phyloP scores from a whole-genome alignment of 2,797 vertebrate genomes.

The Notoglanidium macrostoma region DNA sequence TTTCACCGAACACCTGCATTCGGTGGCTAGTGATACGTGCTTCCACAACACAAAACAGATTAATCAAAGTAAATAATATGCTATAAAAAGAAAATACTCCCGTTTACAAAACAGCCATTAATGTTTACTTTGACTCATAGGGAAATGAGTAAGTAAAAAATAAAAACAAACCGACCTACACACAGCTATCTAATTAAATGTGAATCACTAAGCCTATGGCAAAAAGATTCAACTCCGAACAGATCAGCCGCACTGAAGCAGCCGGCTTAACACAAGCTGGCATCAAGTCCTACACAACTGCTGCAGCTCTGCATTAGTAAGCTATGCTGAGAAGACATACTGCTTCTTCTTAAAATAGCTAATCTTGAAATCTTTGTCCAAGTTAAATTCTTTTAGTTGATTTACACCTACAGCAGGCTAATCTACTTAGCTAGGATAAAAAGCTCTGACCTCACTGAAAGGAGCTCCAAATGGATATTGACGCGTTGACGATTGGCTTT shows the following conservation, averaged over 20 bases:
- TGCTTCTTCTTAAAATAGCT: not conserved
- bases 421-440: conserved; percentile 42
- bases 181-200: conserved; percentile 51
- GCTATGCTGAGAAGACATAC: not conserved
- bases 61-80: conserved; percentile 11
- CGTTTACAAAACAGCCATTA: conserved; percentile 9
- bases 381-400: conserved; percentile 13
- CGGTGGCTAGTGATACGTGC: not conserved
- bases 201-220: conserved; percentile 47
- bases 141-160: conserved; percentile 27
- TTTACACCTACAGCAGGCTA: conserved; percentile 35
- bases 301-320: not conserved
- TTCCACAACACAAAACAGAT: conserved; percentile 1
- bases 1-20: not conserved
- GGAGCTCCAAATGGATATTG: conserved; percentile 48
- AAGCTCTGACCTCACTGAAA: conserved; percentile 39
- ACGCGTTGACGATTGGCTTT: conserved; percentile 38
- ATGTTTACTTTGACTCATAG: conserved; percentile 9
- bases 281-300: conserved; percentile 11
- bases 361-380: not conserved
- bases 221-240: conserved; percentile 29
- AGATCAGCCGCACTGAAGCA: conserved; percentile 37
- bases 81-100: not conserved
- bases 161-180: conserved; percentile 35
- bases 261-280: conserved; percentile 13